Base-by-base conservation (phyloP, 64 coral and sea anemone species). In the Montipora cactus region DNA sequence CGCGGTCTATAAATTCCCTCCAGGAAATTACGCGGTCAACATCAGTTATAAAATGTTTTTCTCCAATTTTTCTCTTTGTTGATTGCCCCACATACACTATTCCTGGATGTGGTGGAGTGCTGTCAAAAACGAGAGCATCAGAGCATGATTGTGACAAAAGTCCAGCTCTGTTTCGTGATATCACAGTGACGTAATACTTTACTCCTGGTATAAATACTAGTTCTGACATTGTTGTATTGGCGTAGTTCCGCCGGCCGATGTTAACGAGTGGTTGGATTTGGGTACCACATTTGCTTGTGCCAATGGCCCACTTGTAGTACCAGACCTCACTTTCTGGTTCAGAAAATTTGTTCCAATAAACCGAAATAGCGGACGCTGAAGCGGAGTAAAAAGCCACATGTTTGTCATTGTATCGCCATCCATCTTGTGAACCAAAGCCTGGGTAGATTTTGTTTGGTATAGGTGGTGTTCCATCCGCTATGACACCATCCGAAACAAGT, bases 291-390 rank as follows among this genome's bases (percentile, higher is more conserved):
- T 79, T 90, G 10, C 73, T 90, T 18, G 94, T 98, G 7, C 97
- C 97, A 57, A 98, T 92, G 8, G 91, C 88, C 97, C 94, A 96
- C 78, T 98, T 98, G 84, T 98, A 98, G 70, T 98, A 98, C 97
- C 97, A 98, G 5, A 98, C n/a, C 67, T 98, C 91, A 59, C 97
- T 98, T 70, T 98, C 97, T 19, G 55, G 88, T 76, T 98, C 97
- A 13, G 79, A n/a, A 73, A 98, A 98, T 21, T 76, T 64, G n/a
- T 89, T 50, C 97, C 94, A 98, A 44, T 95, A 74, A 48, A 78
- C 94, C 13, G 79, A 74, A 16, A 98, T 88, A 28, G 67, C 44
- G 49, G 71, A 49, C 22, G 69, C 20, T 10, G 81, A 84, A n/a
- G 83, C 82, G 8, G 84, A 90, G 44, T 96, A 96, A 25, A 89